These are phyloP conservation scores for Parotia lawesii DNA, from an alignment of 2,113 vertebrate genomes.

Conservation along the genomic window DNA sequence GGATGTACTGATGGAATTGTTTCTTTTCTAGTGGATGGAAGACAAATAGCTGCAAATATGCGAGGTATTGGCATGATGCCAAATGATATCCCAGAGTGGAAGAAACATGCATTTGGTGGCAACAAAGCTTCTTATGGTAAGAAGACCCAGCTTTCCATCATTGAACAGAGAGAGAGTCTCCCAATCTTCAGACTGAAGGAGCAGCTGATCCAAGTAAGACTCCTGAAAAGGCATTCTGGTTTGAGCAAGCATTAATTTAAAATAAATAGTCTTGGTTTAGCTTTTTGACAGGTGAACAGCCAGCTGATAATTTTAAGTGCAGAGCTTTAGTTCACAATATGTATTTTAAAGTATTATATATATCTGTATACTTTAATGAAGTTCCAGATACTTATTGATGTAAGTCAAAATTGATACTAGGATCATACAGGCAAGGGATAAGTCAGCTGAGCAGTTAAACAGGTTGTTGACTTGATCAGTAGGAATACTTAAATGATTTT, in stretches of 20 bases:
- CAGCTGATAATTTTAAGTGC: background rate
- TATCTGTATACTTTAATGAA: background rate
- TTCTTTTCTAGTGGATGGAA: constrained; percentile 78
- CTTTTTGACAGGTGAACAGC: background rate
- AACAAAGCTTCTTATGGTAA: constrained; percentile 98
- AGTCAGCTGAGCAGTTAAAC: background rate
- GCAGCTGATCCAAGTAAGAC: constrained; percentile 90
- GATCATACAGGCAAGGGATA: background rate
- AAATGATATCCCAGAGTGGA: constrained; percentile 97
- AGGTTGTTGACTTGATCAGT: background rate
- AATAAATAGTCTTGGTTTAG: background rate
- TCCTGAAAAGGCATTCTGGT: background rate
- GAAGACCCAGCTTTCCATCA: constrained; percentile 93
- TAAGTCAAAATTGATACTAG: background rate
- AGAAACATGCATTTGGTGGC: constrained; percentile 96
- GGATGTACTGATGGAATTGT: background rate
- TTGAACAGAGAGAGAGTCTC: constrained; percentile 96
- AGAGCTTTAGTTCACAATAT: background rate
- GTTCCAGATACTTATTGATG: background rate
- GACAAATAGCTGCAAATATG: constrained; percentile 99
- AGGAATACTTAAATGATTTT: background rate
- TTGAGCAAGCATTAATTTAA: background rate
- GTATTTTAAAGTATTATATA: background rate
- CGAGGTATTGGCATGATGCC: constrained; percentile 99
- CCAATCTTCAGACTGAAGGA: constrained; percentile 98